Conservation (phyloP, 2,888 invertebrate species). For the Dioctria linearis region DNA sequence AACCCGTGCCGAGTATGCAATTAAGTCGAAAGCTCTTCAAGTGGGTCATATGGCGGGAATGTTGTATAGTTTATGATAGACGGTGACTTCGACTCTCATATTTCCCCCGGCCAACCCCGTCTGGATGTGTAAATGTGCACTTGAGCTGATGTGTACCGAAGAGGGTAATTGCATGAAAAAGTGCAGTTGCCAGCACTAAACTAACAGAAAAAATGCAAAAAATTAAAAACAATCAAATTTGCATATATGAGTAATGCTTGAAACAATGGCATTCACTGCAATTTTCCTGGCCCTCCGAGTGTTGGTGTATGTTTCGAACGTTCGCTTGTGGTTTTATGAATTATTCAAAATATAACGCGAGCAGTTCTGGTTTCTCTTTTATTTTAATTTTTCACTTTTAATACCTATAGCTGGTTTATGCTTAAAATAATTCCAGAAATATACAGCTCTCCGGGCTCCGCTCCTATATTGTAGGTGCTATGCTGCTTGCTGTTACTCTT, state of each 20-base stretch:
- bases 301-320: slow-evolving; percentile 15
- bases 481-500: too few species aligned
- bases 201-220: slow-evolving; percentile 45
- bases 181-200: slow-evolving; percentile 51
- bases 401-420: slow-evolving; percentile 46
- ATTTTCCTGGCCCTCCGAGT: slow-evolving; percentile 2
- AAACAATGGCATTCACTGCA: slow-evolving; percentile 51
- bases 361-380: slow-evolving; percentile 28
- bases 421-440: slow-evolving; percentile 48
- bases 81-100: background rate
- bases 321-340: slow-evolving; percentile 41
- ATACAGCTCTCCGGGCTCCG: too few species aligned
- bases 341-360: slow-evolving; percentile 49
- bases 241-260: slow-evolving; percentile 52
- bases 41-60: slow-evolving; percentile 39
- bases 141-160: slow-evolving; percentile 26
- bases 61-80: slow-evolving; percentile 24
- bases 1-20: slow-evolving; percentile 13
- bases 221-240: slow-evolving; percentile 53
- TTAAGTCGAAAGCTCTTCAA: slow-evolving; percentile 54
- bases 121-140: slow-evolving; percentile 41
- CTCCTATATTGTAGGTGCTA: too few species aligned
- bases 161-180: slow-evolving; percentile 53
- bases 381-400: slow-evolving; percentile 45
- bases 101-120: background rate